Evolutionary conservation across 1,140 invertebrate species (phyloP).

Genomic region (Rhyzopertha dominica): DNA sequence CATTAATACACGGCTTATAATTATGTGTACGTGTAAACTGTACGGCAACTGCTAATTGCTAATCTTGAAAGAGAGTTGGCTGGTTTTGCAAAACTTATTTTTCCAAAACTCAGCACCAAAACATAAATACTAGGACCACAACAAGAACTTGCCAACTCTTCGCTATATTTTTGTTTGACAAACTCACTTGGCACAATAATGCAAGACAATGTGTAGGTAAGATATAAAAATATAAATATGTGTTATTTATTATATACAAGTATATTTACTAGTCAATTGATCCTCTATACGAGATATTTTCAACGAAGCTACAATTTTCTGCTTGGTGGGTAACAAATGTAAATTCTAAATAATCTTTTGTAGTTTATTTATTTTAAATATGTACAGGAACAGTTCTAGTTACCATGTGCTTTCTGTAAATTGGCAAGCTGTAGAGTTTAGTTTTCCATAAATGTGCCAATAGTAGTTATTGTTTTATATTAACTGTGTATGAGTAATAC

Average conservation of each 20-base stretch:
- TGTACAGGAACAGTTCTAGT: background rate
- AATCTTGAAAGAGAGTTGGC: conserved; percentile 9
- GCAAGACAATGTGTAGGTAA: conserved; percentile 34
- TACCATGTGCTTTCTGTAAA: conserved; percentile 3
- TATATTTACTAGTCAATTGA: conserved; percentile 42
- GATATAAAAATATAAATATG: conserved; percentile 23
- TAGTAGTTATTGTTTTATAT: conserved; percentile 4
- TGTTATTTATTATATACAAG: conserved; percentile 33
- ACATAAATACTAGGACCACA: too few species aligned
- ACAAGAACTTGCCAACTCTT: conserved; percentile 24
- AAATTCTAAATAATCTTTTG: background rate
- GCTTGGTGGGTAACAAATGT: background rate
- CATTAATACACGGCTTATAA: conserved; percentile 8
- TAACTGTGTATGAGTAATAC: conserved; percentile 14
- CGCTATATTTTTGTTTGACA: conserved; percentile 33
- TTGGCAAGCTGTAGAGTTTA: background rate
- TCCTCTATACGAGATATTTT: conserved; percentile 30
- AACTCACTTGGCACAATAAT: conserved; percentile 36
- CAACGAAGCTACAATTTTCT: conserved; percentile 20
- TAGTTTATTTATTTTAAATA: conserved; percentile 1
- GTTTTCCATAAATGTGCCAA: background rate
- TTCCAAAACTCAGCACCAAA: too few species aligned
- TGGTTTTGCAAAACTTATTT: conserved; percentile 17
- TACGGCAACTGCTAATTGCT: background rate
- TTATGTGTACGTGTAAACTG: conserved; percentile 10